Conservation (phyloP, 2,888 invertebrate species). For the Cryptosula pallasiana region DNA sequence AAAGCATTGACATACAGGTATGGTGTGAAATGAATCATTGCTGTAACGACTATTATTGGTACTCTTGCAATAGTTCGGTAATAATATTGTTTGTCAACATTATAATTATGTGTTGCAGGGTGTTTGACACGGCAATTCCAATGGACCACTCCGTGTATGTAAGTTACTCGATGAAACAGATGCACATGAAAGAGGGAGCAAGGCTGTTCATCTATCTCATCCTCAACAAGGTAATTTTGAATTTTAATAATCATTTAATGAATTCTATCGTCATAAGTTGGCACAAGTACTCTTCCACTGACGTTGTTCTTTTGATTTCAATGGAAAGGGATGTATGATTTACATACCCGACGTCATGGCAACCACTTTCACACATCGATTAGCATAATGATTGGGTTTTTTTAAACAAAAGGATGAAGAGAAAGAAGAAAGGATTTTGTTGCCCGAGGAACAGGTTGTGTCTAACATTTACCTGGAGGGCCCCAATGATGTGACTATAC, state of each 20-base stretch:
- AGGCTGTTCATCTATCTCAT: slow-evolving; percentile 13
- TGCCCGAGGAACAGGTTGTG: neutral
- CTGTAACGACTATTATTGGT: too few species aligned
- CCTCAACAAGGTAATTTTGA: neutral
- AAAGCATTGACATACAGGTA: slow-evolving; percentile 5
- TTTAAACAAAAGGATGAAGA: slow-evolving; percentile 9
- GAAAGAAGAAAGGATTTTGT: slow-evolving; percentile 13
- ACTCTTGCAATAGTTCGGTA: too few species aligned
- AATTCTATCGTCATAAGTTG: too few species aligned
- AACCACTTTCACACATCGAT: too few species aligned
- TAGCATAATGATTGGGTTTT: too few species aligned
- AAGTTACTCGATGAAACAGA: slow-evolving; percentile 7
- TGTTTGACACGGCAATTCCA: slow-evolving; percentile 9
- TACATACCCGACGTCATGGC: too few species aligned
- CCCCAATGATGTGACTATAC: neutral
- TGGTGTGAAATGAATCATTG: neutral
- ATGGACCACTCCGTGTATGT: neutral
- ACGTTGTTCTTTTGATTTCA: too few species aligned
- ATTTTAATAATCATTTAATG: too few species aligned
- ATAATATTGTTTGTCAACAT: neutral
- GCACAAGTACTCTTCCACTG: too few species aligned
- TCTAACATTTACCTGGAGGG: neutral
- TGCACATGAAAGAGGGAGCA: slow-evolving; percentile 10
- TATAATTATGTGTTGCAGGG: neutral
- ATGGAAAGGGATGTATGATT: too few species aligned